phyloP scores from a whole-genome alignment of 2,797 vertebrate species.

The Alca torda region DNA sequence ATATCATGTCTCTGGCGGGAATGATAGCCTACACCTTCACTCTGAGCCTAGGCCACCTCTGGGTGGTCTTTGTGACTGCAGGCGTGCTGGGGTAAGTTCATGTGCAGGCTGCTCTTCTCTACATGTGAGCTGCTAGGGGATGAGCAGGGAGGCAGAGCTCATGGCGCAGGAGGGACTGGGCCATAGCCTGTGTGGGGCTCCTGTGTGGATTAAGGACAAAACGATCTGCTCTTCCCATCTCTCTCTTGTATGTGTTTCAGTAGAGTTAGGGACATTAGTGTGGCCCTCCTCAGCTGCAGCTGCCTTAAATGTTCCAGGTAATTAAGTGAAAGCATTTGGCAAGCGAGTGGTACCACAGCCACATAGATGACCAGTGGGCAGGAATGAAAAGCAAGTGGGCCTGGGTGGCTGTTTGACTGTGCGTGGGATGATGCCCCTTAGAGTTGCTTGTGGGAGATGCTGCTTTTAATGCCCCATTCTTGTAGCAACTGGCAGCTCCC shows the following conservation, averaged over 20 bases:
- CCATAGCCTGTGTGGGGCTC: background rate
- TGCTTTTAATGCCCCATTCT: background rate
- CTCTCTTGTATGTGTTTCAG: background rate
- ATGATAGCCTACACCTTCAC: slow-evolving; percentile 90
- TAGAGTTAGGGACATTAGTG: background rate
- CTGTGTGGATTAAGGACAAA: background rate
- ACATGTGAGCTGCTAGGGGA: background rate
- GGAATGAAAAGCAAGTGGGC: background rate
- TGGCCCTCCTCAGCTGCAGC: background rate
- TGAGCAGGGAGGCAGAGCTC: background rate
- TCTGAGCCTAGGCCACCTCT: slow-evolving; percentile 83
- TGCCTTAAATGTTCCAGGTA: background rate
- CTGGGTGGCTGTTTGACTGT: background rate
- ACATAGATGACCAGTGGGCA: background rate
- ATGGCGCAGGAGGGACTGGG: background rate
- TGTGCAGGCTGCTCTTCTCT: background rate
- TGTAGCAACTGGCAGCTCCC: background rate
- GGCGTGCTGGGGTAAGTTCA: slow-evolving; percentile 88
- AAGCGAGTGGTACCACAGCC: background rate
- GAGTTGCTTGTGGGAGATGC: background rate
- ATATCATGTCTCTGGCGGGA: slow-evolving; percentile 87
- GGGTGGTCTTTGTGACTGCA: slow-evolving; percentile 92
- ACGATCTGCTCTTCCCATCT: background rate
- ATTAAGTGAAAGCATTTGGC: background rate
- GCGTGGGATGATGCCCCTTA: background rate